Evolutionary conservation across 2,888 invertebrate species (phyloP), one percentile per base, ranked within the genome.

Genomic region (Lasioglossum pauxillum): DNA sequence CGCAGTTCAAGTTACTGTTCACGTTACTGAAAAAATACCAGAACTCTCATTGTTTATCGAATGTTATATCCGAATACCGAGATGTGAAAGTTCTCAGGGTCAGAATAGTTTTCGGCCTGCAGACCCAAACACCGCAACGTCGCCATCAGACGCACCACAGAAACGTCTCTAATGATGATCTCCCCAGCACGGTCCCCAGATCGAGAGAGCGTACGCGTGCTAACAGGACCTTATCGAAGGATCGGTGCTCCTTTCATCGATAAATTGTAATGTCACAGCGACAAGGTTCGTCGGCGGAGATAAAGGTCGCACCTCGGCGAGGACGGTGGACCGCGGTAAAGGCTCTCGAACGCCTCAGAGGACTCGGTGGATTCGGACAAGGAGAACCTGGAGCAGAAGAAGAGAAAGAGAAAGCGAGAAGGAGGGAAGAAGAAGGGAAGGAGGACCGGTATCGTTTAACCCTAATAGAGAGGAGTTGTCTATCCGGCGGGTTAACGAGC

Each of bases 231-330:
- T 74, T 74, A 74, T 74, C 74, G 49, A 19, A 7, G 23, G 49
- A 74, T 74, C 49, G 31, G 35, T 35, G 31, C 49, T 74, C 27
- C 74, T 74, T 53, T 74, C 49, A 53, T 74, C 74, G 74, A 53
- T 74, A 74, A 49, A 74, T 74, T 35, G 53, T 74, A 74, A 74
- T 74, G 74, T 74, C 74, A 74, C 53, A 35, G 49, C 74, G 74
- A 35, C 49, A 53, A 74, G 74, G 74, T 35, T 74, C 49, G 35
- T 46, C 35, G 74, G 49, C 49, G 41, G 27, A 78, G 64, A 44
- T 64, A 60, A 78, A 69, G 69, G 69, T 78, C 78, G 35, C 46
- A 23, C 49, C 44, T 31, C 74, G 49, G 74, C 35, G 46, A 74
- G 19, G 49, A 74, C 31, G 49, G 49, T 49, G 41, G 27, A 49